These are phyloP conservation scores for Pyxicephalus adspersus DNA, from an alignment of 2,113 vertebrate genomes.

Conservation along the genomic window DNA sequence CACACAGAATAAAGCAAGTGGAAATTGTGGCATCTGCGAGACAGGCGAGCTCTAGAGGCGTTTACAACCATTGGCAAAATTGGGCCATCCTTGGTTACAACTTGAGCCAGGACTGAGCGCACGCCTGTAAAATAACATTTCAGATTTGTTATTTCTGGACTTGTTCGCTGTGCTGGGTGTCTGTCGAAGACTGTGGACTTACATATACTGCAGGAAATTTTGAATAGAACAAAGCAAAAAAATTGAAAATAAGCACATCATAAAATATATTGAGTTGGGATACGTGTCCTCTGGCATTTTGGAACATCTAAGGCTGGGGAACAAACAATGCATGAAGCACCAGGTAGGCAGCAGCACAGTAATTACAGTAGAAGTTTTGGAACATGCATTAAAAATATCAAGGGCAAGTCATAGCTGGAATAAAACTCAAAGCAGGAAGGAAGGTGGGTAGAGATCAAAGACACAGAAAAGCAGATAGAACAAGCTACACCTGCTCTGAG, in stretches of 20 bases:
- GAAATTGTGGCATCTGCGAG: neutral
- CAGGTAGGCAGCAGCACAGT: neutral
- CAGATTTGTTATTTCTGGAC: neutral
- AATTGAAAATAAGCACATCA: no score
- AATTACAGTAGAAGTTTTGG: neutral
- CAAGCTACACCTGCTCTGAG: conserved; percentile 1
- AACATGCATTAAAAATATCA: no score
- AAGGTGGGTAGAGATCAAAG: conserved; percentile 36
- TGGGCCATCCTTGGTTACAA: neutral
- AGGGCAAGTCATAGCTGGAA: conserved; percentile 21
- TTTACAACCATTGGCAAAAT: conserved; percentile 16
- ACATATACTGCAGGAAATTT: no score
- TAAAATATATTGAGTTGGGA: no score
- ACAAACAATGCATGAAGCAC: neutral
- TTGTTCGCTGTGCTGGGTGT: neutral
- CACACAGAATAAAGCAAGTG: neutral
- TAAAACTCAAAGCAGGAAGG: conserved; percentile 27
- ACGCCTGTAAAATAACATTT: neutral
- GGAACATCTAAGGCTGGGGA: no score
- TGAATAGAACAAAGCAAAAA: no score
- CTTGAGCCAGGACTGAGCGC: neutral
- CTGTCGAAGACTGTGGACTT: no score
- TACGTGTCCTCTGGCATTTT: no score
- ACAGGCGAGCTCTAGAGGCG: neutral
- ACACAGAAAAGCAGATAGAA: neutral